Conservation (phyloP, 2,888 invertebrate species). For the Heterodera filipjevi region DNA sequence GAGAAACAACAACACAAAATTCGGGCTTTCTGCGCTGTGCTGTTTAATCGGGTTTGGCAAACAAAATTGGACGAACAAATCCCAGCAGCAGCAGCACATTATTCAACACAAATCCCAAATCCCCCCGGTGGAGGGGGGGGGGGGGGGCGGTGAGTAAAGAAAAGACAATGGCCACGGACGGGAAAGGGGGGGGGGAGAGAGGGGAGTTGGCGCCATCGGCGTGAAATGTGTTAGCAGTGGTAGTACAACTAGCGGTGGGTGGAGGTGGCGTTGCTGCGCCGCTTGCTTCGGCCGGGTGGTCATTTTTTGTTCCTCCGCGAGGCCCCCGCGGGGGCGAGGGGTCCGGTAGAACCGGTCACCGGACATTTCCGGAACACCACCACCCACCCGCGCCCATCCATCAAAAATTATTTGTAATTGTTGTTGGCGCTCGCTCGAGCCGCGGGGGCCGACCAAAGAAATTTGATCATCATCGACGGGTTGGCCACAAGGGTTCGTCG, state of each 20-base stretch:
- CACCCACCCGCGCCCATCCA: neutral
- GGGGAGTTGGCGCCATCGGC: conserved; percentile 2
- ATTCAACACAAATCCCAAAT: neutral
- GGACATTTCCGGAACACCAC: neutral
- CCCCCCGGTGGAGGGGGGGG: neutral
- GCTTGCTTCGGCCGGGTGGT: neutral
- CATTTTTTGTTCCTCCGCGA: neutral
- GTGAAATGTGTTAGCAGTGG: neutral
- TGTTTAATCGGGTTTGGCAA: neutral
- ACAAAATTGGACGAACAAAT: neutral
- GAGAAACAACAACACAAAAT: too few species aligned
- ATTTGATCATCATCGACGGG: neutral
- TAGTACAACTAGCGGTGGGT: neutral
- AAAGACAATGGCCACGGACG: neutral
- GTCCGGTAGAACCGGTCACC: neutral
- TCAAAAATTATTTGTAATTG: neutral
- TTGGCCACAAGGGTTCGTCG: neutral
- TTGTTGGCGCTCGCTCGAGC: neutral
- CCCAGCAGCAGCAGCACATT: too few species aligned
- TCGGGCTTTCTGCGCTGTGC: too few species aligned
- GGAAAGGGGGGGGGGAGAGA: neutral
- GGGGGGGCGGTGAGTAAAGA: neutral
- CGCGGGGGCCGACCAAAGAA: neutral
- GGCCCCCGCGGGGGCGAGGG: too few species aligned
- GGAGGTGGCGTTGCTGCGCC: neutral